A percentile compares a stretch with the other conserved stretches of the same genome.
Conservation (phyloP, 2,888 invertebrate species). For the Bombylius discolor region DNA sequence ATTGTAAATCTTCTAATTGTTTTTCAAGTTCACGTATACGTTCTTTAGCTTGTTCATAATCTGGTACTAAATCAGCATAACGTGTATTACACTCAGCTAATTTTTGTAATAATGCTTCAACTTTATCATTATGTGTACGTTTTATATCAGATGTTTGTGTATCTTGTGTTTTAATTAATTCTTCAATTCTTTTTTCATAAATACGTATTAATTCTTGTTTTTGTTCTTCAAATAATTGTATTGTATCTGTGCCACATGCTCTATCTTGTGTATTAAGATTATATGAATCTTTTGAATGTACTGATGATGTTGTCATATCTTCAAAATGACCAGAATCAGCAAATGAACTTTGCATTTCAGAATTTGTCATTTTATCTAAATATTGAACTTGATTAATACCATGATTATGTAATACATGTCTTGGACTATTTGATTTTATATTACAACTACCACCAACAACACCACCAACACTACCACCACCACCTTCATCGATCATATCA, state of each 20-base stretch:
- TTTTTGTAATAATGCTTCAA: constrained; percentile 58
- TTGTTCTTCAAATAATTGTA: constrained; percentile 45
- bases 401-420: constrained; percentile 24
- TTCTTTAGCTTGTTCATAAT: constrained; percentile 60
- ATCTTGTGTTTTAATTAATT: constrained; percentile 50
- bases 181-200: constrained; percentile 64
- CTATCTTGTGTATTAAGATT: constrained; percentile 42
- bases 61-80: constrained; percentile 63
- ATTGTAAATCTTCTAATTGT: constrained; percentile 56
- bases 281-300: constrained; percentile 64
- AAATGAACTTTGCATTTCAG: constrained; percentile 61
- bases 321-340: constrained; percentile 81
- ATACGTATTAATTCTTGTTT: constrained; percentile 53
- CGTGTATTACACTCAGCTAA: constrained; percentile 61
- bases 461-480: no score
- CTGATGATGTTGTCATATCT: constrained; percentile 61
- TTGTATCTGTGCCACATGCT: constrained; percentile 23
- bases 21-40: constrained; percentile 55
- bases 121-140: constrained; percentile 65
- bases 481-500: constrained; percentile 39
- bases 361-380: constrained; percentile 16
- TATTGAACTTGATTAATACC: constrained; percentile 38
- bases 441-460: constrained; percentile 6
- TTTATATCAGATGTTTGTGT: constrained; percentile 60
- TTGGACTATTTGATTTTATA: constrained; percentile 32